Evolutionary conservation across 2,113 vertebrate species (phyloP), one percentile per base, ranked within the genome.

Genomic region (Eulemur rufifrons): DNA sequence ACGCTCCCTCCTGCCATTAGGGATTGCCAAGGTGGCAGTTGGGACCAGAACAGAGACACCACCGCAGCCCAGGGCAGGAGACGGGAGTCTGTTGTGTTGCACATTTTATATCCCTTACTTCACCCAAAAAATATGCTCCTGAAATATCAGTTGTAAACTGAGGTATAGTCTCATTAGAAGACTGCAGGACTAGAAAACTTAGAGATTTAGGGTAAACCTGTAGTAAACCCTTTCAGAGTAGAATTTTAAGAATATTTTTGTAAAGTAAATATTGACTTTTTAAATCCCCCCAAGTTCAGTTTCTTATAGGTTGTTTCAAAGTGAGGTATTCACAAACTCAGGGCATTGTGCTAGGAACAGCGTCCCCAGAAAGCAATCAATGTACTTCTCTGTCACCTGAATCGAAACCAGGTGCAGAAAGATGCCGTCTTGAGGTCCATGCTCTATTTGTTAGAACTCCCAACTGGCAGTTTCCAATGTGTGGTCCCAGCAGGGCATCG

Each of bases 11-110:
- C 61, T 27, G 32, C 92, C 86, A 18, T 21, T 3, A 34, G 89
- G 80, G 83, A 74, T 6, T 25, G 8, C 80, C 95, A 56, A 78
- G 78, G 94, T 86, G 92, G 95, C 94, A 47, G 29, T 1, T 1
- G 14, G 56, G 76, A 71, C 74, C 2, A 8, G 25, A 39, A 71
- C 45, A 81, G 50, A 21, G 17, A 92, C 42, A 45, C 42, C 47
- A 14, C 0, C 1, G 25, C 2, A 5, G 34, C 68, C 37, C 56
- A 17, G 61, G 0, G 3, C 18, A 37, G 42, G 18, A 25, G 61
- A 20, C 0, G 5, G 59, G 54, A 47, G 52, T 27, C 8, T 5
- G 3, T 20, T 8, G 4, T 21, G 45, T 2, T 23, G 52, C 2
- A 6, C 0, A 0, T 8, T 13, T n/a, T 8, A 12, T 2, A 23